phyloP scores from a whole-genome alignment of 1,140 invertebrate genomes.

The Maniola jurtina region DNA sequence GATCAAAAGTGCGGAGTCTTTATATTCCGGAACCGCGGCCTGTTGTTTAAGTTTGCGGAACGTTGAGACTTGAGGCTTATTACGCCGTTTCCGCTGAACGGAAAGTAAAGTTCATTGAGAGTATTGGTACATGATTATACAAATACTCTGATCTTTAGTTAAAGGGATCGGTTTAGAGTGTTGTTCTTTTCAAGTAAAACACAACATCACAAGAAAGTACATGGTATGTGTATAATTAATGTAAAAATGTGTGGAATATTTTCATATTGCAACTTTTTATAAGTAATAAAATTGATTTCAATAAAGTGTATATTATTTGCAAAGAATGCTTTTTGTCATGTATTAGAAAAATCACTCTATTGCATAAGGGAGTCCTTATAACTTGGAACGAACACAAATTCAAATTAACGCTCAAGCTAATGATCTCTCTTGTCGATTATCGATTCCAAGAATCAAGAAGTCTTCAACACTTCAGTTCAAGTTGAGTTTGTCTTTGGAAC shows the following conservation, averaged over 20 bases:
- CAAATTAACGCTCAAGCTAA: not conserved
- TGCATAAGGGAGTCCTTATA: too few relatives aligned
- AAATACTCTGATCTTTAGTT: conserved; percentile 1
- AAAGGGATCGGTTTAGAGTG: too few relatives aligned
- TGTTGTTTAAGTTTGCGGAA: conserved; percentile 9
- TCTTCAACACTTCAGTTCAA: not conserved
- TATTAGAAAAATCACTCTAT: too few relatives aligned
- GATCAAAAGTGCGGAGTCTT: conserved; percentile 15
- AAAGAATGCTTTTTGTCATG: too few relatives aligned
- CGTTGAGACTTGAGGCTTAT: not conserved
- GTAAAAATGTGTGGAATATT: too few relatives aligned
- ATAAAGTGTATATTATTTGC: too few relatives aligned
- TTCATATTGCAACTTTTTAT: too few relatives aligned
- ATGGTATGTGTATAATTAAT: too few relatives aligned
- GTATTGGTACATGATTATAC: conserved; percentile 7
- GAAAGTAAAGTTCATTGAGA: conserved; percentile 5
- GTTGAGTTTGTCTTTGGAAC: conserved; percentile 10
- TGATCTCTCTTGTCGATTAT: conserved; percentile 1
- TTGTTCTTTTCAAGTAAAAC: too few relatives aligned
- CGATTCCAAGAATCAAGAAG: not conserved
- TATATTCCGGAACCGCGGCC: not conserved
- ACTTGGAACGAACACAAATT: too few relatives aligned
- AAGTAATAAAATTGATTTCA: too few relatives aligned
- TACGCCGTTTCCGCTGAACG: conserved; percentile 8
- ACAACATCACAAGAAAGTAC: too few relatives aligned